Conservation (phyloP, 1,140 invertebrate species). For the Drosophila nikananu region DNA sequence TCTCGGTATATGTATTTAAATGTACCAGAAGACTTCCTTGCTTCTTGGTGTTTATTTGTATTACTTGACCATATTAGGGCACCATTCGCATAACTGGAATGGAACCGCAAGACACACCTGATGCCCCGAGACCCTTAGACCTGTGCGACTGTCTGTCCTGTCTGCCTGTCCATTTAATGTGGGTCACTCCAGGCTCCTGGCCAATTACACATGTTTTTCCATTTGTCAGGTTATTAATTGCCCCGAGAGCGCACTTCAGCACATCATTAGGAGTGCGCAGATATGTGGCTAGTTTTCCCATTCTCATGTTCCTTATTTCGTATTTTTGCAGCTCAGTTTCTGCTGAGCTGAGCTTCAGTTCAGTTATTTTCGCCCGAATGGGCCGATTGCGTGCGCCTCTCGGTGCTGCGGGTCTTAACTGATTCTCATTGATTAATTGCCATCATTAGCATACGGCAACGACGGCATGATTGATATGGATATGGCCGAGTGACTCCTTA, state of each 20-base stretch:
- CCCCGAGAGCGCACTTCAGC: constrained; percentile 34
- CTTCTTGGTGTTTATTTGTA: background rate
- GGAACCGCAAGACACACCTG: constrained; percentile 1
- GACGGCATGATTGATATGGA: constrained; percentile 80
- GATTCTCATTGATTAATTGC: constrained; percentile 82
- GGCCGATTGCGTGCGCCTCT: constrained; percentile 67
- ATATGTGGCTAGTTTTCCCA: constrained; percentile 17
- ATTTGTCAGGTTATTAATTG: constrained; percentile 29
- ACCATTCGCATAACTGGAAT: background rate
- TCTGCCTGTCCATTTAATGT: constrained; percentile 20
- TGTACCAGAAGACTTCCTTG: background rate
- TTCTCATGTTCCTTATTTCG: too few relatives aligned
- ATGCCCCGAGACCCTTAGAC: background rate
- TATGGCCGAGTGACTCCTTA: constrained; percentile 14
- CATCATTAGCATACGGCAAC: constrained; percentile 80
- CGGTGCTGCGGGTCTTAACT: constrained; percentile 59
- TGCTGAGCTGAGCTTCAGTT: background rate
- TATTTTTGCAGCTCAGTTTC: constrained; percentile 6
- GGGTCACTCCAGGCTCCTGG: constrained; percentile 17
- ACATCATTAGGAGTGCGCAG: constrained; percentile 60
- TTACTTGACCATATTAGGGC: background rate
- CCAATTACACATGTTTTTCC: constrained; percentile 41
- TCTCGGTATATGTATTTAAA: too few relatives aligned
- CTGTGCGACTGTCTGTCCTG: constrained; percentile 5
- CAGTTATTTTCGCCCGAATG: constrained; percentile 46